Percentiles rank a stretch among this genome's conserved stretches.
Conservation (phyloP, 2,797 vertebrate species). For the Intellagama lesueurii region DNA sequence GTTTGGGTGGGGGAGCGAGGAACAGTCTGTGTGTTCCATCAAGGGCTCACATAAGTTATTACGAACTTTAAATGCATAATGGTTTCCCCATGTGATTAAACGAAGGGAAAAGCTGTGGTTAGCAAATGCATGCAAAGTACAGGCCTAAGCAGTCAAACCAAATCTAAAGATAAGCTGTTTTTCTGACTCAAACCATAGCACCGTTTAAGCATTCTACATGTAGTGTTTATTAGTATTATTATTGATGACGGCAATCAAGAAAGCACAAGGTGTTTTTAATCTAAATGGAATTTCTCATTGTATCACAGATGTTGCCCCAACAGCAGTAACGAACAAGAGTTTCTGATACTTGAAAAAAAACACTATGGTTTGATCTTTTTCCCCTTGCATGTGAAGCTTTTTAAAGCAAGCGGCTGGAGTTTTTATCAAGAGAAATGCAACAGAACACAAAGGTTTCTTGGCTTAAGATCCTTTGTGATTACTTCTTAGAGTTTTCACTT, state of each 20-base stretch:
- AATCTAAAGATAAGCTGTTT: background rate
- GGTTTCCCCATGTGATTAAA: background rate
- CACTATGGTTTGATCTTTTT: background rate
- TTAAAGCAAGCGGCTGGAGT: constrained; percentile 32
- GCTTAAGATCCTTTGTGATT: constrained; percentile 9
- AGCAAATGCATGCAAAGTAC: constrained; percentile 11
- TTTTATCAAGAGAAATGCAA: constrained; percentile 44
- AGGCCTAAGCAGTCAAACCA: background rate
- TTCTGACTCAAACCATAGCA: constrained; percentile 19
- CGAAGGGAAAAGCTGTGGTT: background rate
- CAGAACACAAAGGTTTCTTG: constrained; percentile 41
- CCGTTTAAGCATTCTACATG: constrained; percentile 17
- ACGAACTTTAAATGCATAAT: background rate
- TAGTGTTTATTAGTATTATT: background rate
- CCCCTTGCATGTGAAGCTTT: constrained; percentile 33
- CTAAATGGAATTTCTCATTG: constrained; percentile 30
- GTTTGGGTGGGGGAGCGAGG: background rate
- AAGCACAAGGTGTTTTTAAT: constrained; percentile 10
- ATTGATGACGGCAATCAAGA: constrained; percentile 20
- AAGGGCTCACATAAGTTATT: background rate
- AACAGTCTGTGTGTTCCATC: background rate
- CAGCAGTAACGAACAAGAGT: background rate
- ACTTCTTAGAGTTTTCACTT: constrained; percentile 28
- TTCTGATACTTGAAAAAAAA: constrained; percentile 39
- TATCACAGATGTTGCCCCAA: background rate